Conservation (phyloP, 2,888 invertebrate genomes). For the Orthosia cruda region DNA sequence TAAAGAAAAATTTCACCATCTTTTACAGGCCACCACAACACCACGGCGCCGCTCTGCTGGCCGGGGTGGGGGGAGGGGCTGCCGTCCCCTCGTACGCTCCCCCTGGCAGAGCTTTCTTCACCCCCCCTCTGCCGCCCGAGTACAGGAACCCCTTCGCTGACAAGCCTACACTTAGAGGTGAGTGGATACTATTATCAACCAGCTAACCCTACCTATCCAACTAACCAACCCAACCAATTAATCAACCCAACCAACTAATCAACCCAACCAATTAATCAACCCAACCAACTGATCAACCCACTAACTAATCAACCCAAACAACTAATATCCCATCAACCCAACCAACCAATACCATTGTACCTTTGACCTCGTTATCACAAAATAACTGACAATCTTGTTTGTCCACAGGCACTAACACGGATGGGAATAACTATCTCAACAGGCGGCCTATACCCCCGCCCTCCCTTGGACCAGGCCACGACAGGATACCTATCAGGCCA, state of each 20-base stretch:
- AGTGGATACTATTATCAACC: constrained; percentile 40
- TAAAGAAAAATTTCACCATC: constrained; percentile 12
- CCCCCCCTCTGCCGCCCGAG: constrained; percentile 96
- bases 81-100: constrained; percentile 96
- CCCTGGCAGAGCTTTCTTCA: constrained; percentile 95
- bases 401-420: constrained; percentile 92
- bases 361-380: neutral
- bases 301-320: neutral
- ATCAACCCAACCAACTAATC: neutral
- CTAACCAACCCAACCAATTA: neutral
- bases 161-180: constrained; percentile 96
- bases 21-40: constrained; percentile 89
- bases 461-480: constrained; percentile 95
- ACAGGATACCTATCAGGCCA: constrained; percentile 96
- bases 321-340: too few species aligned
- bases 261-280: neutral
- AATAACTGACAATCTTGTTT: constrained; percentile 17
- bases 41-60: constrained; percentile 92
- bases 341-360: neutral
- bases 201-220: neutral
- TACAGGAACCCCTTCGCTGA: constrained; percentile 97
- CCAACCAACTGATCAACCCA: neutral
- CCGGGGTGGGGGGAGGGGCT: constrained; percentile 92
- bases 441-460: constrained; percentile 96
- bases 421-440: constrained; percentile 93